These are phyloP conservation scores for Leucophenga montana DNA, from an alignment of 2,888 invertebrate species.

Conservation along the genomic window DNA sequence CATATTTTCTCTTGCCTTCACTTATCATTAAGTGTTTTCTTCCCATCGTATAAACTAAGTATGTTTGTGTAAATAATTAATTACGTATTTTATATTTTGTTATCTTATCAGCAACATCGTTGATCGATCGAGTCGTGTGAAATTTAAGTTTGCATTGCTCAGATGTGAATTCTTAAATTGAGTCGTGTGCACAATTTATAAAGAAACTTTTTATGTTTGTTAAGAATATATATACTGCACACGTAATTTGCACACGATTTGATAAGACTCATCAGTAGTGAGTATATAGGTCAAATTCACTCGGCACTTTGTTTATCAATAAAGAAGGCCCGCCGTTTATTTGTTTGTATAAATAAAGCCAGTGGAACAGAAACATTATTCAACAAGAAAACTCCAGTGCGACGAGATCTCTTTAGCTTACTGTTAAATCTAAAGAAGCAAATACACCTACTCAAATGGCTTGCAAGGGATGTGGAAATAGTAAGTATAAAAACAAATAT, in stretches of 20 bases:
- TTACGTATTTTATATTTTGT: too few species aligned
- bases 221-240: too few species aligned
- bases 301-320: background rate
- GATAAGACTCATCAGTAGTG: conserved; percentile 43
- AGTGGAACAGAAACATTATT: background rate
- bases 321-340: background rate
- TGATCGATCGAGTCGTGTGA: too few species aligned
- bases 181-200: too few species aligned
- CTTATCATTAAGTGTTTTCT: too few species aligned
- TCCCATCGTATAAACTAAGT: too few species aligned
- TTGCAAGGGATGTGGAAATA: conserved; percentile 63
- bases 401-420: background rate
- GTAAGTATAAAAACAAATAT: conserved; percentile 50
- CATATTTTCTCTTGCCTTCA: too few species aligned
- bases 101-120: too few species aligned
- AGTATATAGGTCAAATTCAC: background rate
- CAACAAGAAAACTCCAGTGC: background rate
- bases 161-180: too few species aligned
- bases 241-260: conserved; percentile 47
- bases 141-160: too few species aligned
- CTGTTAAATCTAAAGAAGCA: background rate
- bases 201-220: too few species aligned
- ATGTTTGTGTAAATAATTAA: too few species aligned
- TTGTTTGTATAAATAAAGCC: background rate
- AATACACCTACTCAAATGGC: conserved; percentile 48